phyloP scores from a whole-genome alignment of 2,888 invertebrate species.

The Labia minor region DNA sequence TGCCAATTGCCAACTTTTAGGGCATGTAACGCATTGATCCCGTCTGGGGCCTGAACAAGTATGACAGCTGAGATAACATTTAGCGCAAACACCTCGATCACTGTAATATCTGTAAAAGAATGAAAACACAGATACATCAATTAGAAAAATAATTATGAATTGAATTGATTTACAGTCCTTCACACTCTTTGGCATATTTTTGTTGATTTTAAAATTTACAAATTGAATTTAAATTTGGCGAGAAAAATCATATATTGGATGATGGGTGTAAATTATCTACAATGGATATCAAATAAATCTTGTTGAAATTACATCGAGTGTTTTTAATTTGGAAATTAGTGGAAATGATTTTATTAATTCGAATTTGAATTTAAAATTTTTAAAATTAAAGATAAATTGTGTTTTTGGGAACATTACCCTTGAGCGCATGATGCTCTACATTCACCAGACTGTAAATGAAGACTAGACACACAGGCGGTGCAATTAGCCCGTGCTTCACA shows the following conservation, averaged over 20 bases:
- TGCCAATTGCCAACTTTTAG: constrained; percentile 66
- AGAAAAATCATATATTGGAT: too few relatives aligned
- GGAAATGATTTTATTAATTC: too few relatives aligned
- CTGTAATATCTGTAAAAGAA: constrained; percentile 60
- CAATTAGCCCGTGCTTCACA: constrained; percentile 72
- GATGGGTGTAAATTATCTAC: too few relatives aligned
- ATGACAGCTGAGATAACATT: constrained; percentile 73
- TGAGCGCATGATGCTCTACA: constrained; percentile 69
- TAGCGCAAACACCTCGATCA: constrained; percentile 68
- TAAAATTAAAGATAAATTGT: not conserved
- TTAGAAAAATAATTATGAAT: not conserved
- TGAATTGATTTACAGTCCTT: not conserved
- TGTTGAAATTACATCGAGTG: too few relatives aligned
- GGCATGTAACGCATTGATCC: constrained; percentile 77
- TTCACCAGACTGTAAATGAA: constrained; percentile 71
- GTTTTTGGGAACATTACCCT: constrained; percentile 38
- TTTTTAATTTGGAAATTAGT: too few relatives aligned
- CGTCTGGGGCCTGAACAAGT: constrained; percentile 76
- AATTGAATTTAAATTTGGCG: too few relatives aligned
- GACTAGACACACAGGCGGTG: constrained; percentile 61
- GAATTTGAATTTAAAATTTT: not conserved
- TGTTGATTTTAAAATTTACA: too few relatives aligned
- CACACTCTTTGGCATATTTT: too few relatives aligned
- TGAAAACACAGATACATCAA: not conserved
- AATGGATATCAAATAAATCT: too few relatives aligned